Conservation (phyloP, 2,113 vertebrate genomes). For the Sula dactylatra region DNA sequence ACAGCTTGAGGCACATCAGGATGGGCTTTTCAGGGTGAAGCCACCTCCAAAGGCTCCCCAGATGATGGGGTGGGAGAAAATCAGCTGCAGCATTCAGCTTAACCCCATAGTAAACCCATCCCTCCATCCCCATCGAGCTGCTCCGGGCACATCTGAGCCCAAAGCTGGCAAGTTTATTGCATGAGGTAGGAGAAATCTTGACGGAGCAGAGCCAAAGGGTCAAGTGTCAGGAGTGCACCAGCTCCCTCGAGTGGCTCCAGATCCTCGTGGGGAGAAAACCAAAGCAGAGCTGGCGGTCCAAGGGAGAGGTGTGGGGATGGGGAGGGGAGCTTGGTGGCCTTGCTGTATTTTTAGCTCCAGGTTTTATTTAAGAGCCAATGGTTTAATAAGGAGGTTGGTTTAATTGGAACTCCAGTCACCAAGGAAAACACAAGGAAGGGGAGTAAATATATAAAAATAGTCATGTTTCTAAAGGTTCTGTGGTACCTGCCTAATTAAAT, state of each 20-base stretch:
- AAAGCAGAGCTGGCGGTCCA: background rate
- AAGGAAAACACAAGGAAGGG: slow-evolving; percentile 6
- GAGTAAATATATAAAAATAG: slow-evolving; percentile 33
- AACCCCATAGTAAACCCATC: background rate
- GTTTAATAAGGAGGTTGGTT: background rate
- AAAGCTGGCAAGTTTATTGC: background rate
- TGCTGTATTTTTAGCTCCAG: background rate
- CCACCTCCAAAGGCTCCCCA: background rate
- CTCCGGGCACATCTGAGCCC: background rate
- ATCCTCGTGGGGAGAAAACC: background rate
- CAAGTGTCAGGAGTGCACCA: background rate
- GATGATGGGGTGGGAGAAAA: background rate
- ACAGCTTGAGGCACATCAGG: background rate
- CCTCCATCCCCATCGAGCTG: background rate
- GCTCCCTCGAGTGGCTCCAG: background rate
- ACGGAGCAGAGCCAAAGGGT: background rate
- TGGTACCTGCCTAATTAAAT: slow-evolving; percentile 33
- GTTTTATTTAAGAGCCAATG: background rate
- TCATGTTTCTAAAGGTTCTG: slow-evolving; percentile 2
- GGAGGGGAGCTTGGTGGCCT: background rate
- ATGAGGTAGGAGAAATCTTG: background rate
- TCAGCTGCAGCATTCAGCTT: background rate
- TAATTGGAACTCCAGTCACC: slow-evolving; percentile 1
- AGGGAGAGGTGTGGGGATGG: background rate
- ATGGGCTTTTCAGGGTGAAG: background rate